Evolutionary conservation across 2,797 vertebrate species (phyloP).

Genomic region (Anas georgica): DNA sequence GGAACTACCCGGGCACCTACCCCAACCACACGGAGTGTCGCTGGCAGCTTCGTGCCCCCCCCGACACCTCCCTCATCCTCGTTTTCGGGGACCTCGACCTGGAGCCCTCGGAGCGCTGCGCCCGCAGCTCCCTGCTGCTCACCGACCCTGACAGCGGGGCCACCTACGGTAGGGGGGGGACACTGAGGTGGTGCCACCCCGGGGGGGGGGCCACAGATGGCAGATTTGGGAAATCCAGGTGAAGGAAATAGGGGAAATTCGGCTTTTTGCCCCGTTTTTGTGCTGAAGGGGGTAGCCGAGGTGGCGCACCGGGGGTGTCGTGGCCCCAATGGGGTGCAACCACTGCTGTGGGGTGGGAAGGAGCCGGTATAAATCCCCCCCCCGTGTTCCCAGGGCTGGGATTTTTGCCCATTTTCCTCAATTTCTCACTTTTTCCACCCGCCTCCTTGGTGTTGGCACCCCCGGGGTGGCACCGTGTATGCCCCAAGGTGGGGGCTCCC

Average conservation of each 20-base stretch:
- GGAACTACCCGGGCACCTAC: constrained; percentile 88
- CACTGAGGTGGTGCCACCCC: background rate
- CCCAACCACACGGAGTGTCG: constrained; percentile 83
- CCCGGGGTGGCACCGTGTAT: background rate
- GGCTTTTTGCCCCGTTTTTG: background rate
- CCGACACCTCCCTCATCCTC: constrained; percentile 78
- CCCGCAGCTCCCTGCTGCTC: constrained; percentile 82
- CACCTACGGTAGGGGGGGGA: constrained; percentile 76
- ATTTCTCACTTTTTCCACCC: background rate
- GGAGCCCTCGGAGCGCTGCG: constrained; percentile 81
- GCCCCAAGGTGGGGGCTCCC: no score
- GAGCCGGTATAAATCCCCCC: background rate
- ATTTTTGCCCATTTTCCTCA: background rate
- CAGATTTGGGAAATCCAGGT: background rate
- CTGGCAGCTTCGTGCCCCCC: constrained; percentile 79
- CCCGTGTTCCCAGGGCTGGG: rapidly evolving
- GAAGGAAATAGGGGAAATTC: background rate
- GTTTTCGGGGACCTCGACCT: constrained; percentile 88
- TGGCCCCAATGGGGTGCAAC: background rate
- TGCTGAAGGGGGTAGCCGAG: background rate
- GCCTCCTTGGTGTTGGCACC: background rate
- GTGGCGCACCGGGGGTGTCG: no score
- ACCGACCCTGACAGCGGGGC: constrained; percentile 61
- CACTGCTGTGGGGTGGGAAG: background rate
- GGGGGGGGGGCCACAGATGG: no score